Evolutionary conservation across 2,113 vertebrate genomes (phyloP), one percentile per base, ranked within the genome.

Genomic region (Apodemus sylvaticus): DNA sequence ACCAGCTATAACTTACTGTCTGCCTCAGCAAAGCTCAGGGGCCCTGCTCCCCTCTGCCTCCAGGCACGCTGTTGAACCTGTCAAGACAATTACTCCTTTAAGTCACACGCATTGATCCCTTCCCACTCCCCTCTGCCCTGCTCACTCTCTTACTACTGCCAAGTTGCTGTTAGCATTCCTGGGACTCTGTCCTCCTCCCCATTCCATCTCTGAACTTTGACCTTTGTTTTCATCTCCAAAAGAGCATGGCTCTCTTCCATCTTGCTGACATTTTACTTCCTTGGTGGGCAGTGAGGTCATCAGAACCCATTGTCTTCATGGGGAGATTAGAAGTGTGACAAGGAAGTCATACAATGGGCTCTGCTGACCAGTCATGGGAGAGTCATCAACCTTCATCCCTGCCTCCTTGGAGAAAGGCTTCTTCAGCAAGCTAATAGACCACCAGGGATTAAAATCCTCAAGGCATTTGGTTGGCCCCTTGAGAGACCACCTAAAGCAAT

Each of bases 131-230:
- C 64, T 73, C 62, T 22, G 51, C 34, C 76, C 66, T 7, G 10
- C 19, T 96, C 7, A 31, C 87, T 93, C 86, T 79, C 58, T 45
- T 34, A 86, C 91, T 55, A 39, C 82, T 68, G 89, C 53, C 48
- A 90, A 95, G 29, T 53, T 86, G 22, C 73, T 96, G 70, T 29
- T 53, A 81, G 39, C 93, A 95, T 96, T 96, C 93, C 34, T 53
- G 62, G 42, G 74, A n/a, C 79, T 53, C 66, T 79, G 78, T 55
- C 42, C 94, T 55, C 42, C 94, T 96, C 93, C 93, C 66, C 91
- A 93, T 97, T 97, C 93, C 92, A 62, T 87, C 17, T 85, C 58
- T 55, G 91, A 97, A 90, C 86, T 93, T 95, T 97, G 94, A 95
- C 86, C 93, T 13, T 4, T 58, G 29, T 66, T 86, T 77, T 48